phyloP scores from a whole-genome alignment of 1,140 invertebrate species.

The Rhagoletis zephyria region DNA sequence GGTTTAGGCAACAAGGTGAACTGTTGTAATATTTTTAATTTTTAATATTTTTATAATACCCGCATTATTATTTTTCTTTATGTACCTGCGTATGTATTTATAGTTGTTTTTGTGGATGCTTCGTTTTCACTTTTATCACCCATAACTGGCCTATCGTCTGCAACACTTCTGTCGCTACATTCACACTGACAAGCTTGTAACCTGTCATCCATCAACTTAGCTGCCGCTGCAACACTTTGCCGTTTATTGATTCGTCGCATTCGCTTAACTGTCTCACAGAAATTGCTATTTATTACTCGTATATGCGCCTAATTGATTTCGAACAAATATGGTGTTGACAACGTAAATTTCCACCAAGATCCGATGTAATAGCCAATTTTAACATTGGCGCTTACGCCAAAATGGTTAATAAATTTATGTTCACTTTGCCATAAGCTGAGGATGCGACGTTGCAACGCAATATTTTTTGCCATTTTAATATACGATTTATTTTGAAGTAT shows the following conservation, averaged over 20 bases:
- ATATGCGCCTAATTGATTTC: slow-evolving; percentile 15
- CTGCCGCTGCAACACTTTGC: neutral
- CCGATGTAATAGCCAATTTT: slow-evolving; percentile 18
- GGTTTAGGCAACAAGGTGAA: too few species aligned
- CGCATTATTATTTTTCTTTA: too few species aligned
- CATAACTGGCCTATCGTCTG: neutral
- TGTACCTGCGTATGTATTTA: too few species aligned
- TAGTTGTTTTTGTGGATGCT: neutral
- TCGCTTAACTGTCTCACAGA: neutral
- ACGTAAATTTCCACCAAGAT: neutral
- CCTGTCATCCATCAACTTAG: neutral
- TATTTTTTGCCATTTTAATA: slow-evolving; percentile 39
- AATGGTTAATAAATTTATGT: slow-evolving; percentile 35
- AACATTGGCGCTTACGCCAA: slow-evolving; percentile 11
- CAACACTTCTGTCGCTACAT: neutral
- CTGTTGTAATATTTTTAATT: neutral
- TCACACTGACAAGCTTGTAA: neutral
- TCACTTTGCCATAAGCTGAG: neutral
- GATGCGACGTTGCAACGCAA: slow-evolving; percentile 11
- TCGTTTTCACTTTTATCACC: slow-evolving; percentile 7
- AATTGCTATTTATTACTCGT: neutral
- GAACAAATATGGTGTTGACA: slow-evolving; percentile 19
- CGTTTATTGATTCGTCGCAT: slow-evolving; percentile 15
- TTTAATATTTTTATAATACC: too few species aligned
- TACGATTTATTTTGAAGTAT: neutral